These are phyloP conservation scores for Neoniphon sammara DNA, from an alignment of 2,797 vertebrate genomes.

Conservation along the genomic window DNA sequence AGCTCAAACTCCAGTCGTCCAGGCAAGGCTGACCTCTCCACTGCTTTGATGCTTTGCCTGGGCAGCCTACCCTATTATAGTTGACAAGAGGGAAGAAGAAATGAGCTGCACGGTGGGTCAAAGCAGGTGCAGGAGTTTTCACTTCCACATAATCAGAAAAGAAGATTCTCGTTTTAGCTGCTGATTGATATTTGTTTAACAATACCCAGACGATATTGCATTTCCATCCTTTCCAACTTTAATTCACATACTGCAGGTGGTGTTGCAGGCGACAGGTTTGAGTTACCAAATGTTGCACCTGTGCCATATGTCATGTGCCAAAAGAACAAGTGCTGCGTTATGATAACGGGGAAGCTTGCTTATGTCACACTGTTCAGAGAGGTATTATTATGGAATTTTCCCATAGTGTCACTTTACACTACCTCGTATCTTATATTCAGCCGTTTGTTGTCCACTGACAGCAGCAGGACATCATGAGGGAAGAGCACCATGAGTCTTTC, in stretches of 20 bases:
- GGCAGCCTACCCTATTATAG: constrained; percentile 84
- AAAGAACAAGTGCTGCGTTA: constrained; percentile 22
- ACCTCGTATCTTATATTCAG: constrained; percentile 85
- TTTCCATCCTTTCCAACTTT: no score
- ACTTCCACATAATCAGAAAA: neutral
- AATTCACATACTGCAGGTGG: neutral
- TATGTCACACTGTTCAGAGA: constrained; percentile 22
- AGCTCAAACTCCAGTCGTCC: constrained; percentile 86
- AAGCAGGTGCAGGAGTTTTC: neutral
- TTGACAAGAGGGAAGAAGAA: neutral
- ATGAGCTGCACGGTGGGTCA: no score
- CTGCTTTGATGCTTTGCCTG: constrained; percentile 79
- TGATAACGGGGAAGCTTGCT: constrained; percentile 25
- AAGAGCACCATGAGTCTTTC: constrained; percentile 87
- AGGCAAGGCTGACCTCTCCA: constrained; percentile 78
- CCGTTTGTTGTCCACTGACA: constrained; percentile 82
- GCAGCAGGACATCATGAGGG: constrained; percentile 84
- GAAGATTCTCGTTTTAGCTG: neutral
- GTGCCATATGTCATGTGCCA: constrained; percentile 17
- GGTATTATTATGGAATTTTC: constrained; percentile 45
- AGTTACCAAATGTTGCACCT: constrained; percentile 37
- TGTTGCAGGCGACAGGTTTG: constrained; percentile 8
- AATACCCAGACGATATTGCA: neutral
- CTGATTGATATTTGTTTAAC: neutral
- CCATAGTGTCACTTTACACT: constrained; percentile 51